Evolutionary conservation across 2,113 vertebrate genomes (phyloP).

Genomic region (Laticauda laticaudata): DNA sequence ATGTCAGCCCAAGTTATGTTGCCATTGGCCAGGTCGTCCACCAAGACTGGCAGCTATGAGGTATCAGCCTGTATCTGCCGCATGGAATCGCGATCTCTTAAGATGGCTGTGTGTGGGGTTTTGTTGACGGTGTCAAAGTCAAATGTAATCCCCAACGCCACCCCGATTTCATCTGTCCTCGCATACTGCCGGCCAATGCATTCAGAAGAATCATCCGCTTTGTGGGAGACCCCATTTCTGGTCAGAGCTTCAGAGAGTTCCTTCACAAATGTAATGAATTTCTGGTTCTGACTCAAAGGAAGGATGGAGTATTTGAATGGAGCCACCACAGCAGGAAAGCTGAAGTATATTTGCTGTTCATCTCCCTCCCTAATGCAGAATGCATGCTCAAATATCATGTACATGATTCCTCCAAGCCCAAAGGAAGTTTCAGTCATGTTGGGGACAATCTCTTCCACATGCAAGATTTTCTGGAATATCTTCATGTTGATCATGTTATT

Average conservation of each 20-base stretch:
- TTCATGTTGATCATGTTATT: conserved; percentile 95
- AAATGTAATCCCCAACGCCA: conserved; percentile 95
- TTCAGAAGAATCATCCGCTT: conserved; percentile 92
- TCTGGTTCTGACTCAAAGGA: conserved; percentile 95
- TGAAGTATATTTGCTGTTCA: conserved; percentile 97
- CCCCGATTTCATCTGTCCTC: conserved; percentile 90
- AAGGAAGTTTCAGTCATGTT: conserved; percentile 98
- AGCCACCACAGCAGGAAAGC: conserved; percentile 90
- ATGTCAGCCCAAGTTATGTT: conserved; percentile 84
- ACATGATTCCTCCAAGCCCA: conserved; percentile 96
- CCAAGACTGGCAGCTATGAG: conserved; percentile 82
- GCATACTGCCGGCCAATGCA: conserved; percentile 94
- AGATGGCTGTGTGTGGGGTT: conserved; percentile 88
- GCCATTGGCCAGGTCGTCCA: conserved; percentile 87
- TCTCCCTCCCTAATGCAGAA: conserved; percentile 92
- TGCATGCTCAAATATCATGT: conserved; percentile 93
- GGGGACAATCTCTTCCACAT: conserved; percentile 93
- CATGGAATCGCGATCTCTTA: conserved; percentile 93
- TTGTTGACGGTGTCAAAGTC: conserved; percentile 97
- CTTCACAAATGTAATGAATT: conserved; percentile 92
- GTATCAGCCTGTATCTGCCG: conserved; percentile 91
- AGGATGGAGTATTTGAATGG: conserved; percentile 97
- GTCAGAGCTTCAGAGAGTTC: conserved; percentile 92
- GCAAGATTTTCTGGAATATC: conserved; percentile 93
- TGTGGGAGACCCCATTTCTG: conserved; percentile 85